Conservation (phyloP, 35 echinoderm and acorn worm species). For the Acanthaster planci region DNA sequence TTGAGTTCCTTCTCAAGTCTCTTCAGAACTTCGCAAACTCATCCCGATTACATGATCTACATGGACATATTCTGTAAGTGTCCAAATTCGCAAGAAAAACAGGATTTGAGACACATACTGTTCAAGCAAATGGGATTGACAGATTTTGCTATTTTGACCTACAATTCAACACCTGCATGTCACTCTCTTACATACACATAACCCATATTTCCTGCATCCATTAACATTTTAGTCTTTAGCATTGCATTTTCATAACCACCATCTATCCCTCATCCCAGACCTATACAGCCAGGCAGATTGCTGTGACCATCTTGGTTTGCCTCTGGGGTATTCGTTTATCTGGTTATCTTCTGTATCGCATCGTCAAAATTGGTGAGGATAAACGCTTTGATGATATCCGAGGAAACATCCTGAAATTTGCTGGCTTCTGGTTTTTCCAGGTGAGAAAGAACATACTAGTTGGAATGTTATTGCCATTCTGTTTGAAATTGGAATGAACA, state of each 20-base stretch:
- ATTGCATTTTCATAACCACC: not conserved
- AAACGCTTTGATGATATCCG: slow-evolving; percentile 73
- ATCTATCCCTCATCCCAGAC: slow-evolving; percentile 45
- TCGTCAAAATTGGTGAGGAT: slow-evolving; percentile 88
- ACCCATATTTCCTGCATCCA: not conserved
- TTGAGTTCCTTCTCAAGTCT: no score
- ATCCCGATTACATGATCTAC: no score
- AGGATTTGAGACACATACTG: no score
- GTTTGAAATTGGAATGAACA: no score
- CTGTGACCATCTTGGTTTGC: slow-evolving; percentile 53
- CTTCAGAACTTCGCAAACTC: no score
- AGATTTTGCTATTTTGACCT: no score
- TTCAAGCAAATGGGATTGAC: no score
- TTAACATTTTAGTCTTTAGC: not conserved
- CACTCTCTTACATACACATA: no score
- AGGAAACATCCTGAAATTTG: slow-evolving; percentile 84
- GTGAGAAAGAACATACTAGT: slow-evolving; percentile 14
- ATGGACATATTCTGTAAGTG: no score
- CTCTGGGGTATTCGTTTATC: slow-evolving; percentile 79
- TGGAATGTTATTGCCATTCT: not conserved
- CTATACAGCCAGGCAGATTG: slow-evolving; percentile 70
- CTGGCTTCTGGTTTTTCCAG: slow-evolving; percentile 88
- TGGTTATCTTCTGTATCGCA: slow-evolving; percentile 77
- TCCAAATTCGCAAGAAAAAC: no score
- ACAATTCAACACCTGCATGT: no score